These are phyloP conservation scores for Brachyptera putata DNA, from an alignment of 2,888 invertebrate species.

Conservation along the genomic window DNA sequence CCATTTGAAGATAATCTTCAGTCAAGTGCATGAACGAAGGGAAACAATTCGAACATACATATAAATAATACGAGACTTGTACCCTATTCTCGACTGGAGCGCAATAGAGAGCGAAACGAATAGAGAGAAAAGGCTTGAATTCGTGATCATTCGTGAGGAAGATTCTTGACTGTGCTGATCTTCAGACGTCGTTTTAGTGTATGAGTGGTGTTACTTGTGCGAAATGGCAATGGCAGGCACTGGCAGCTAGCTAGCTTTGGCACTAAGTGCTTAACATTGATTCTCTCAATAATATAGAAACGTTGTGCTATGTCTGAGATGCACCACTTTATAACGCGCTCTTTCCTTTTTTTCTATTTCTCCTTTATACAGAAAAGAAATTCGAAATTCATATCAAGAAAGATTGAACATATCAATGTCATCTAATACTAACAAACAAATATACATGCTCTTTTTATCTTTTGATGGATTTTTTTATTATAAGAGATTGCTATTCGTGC, in stretches of 20 bases:
- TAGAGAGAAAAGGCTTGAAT: conserved; percentile 6
- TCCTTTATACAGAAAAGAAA: too few relatives aligned
- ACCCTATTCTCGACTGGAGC: too few relatives aligned
- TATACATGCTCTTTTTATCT: background rate
- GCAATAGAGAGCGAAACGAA: too few relatives aligned
- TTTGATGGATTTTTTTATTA: background rate
- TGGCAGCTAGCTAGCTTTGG: too few relatives aligned
- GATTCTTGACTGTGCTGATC: background rate
- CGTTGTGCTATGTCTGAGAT: background rate
- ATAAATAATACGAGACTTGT: too few relatives aligned
- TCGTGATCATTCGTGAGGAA: conserved; percentile 5
- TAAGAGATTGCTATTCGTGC: too few relatives aligned
- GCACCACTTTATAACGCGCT: background rate
- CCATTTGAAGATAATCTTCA: too few relatives aligned
- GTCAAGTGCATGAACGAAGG: too few relatives aligned
- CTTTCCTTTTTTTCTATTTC: too few relatives aligned
- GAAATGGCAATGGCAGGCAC: background rate
- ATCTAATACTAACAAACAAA: background rate
- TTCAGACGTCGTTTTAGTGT: background rate
- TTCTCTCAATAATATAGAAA: background rate
- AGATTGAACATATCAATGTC: conserved; percentile 1
- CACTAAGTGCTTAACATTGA: conserved; percentile 14
- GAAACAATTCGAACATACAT: too few relatives aligned
- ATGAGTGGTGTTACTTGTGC: background rate
- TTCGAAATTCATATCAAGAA: conserved; percentile 1